These are phyloP conservation scores for Microplitis demolitor DNA, from an alignment of 1,140 invertebrate genomes.

Conservation along the genomic window DNA sequence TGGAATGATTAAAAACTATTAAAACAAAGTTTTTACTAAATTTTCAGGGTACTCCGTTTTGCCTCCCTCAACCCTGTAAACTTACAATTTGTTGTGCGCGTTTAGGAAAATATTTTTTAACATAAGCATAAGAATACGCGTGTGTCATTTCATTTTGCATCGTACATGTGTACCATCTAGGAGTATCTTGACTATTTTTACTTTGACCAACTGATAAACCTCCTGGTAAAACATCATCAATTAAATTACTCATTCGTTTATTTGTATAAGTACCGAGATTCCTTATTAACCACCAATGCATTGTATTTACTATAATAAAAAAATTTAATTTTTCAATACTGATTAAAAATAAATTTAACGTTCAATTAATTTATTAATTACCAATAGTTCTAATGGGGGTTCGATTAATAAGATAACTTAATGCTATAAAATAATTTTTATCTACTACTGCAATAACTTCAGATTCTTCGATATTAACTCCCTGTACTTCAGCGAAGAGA, in stretches of 20 bases:
- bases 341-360: background rate
- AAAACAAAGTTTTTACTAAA: background rate
- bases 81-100: background rate
- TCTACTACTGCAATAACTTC: background rate
- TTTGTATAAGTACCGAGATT: background rate
- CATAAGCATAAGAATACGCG: background rate
- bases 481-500: background rate
- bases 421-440: background rate
- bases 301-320: background rate
- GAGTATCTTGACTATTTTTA: background rate
- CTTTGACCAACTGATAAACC: background rate
- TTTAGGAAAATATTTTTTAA: slow-evolving; percentile 29
- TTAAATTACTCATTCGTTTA: background rate
- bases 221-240: background rate
- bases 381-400: background rate
- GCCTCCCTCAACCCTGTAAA: background rate
- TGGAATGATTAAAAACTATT: no score
- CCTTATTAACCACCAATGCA: slow-evolving; percentile 6
- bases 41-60: background rate
- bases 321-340: background rate
- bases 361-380: background rate
- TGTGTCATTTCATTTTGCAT: background rate
- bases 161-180: background rate
- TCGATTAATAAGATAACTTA: background rate
- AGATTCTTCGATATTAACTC: background rate